phyloP scores from a whole-genome alignment of 1,140 invertebrate genomes.

The Eubasilissa regina region DNA sequence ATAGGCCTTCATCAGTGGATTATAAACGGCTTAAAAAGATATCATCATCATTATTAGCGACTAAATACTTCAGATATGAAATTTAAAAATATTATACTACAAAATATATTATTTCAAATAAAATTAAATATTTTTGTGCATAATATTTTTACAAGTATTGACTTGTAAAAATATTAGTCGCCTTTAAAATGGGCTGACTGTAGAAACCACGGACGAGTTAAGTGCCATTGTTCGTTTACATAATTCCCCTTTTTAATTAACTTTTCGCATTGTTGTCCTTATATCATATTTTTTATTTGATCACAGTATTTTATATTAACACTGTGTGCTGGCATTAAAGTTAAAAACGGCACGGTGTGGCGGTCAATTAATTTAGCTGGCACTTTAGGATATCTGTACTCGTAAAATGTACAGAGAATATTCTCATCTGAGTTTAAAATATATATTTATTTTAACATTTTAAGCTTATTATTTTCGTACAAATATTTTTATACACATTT shows the following conservation, averaged over 20 bases:
- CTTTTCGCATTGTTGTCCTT: constrained; percentile 28
- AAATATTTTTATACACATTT: too few species aligned
- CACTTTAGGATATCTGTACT: background rate
- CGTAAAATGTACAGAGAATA: background rate
- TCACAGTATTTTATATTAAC: background rate
- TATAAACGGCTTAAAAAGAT: too few species aligned
- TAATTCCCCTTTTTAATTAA: constrained; percentile 46
- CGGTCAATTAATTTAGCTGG: background rate
- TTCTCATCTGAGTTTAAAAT: background rate
- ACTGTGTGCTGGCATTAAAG: background rate
- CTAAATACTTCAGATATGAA: too few species aligned
- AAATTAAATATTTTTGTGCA: too few species aligned
- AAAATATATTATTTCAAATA: too few species aligned
- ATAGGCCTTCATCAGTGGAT: too few species aligned
- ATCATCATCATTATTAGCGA: too few species aligned
- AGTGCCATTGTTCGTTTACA: constrained; percentile 25
- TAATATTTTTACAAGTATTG: background rate
- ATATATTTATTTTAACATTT: background rate
- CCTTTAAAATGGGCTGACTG: background rate
- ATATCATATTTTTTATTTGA: constrained; percentile 38
- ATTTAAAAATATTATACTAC: too few species aligned
- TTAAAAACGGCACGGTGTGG: background rate
- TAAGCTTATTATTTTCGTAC: background rate
- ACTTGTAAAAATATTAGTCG: background rate
- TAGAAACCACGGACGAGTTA: constrained; percentile 2